Percentiles rank a stretch among this genome's conserved stretches.
Evolutionary conservation across 2,888 invertebrate genomes (phyloP).

Genomic region (Nomada ruficornis): DNA sequence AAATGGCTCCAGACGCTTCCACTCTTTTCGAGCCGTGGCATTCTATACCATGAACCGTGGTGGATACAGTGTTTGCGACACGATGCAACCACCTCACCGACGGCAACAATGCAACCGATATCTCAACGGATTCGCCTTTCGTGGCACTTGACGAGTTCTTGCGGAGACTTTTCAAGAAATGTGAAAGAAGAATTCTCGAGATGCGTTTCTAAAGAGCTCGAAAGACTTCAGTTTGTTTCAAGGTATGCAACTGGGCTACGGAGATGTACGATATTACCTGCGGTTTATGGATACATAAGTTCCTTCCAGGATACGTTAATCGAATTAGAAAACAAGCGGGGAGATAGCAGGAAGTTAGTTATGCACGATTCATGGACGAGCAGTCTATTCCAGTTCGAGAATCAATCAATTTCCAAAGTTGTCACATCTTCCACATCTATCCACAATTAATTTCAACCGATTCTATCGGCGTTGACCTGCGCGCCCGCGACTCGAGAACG

Average conservation of each 20-base stretch:
- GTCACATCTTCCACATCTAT: background rate
- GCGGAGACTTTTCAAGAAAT: too few species aligned
- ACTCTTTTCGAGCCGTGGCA: slow-evolving; percentile 60
- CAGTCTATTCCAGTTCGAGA: background rate
- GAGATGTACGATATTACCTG: too few species aligned
- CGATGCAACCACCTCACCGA: slow-evolving; percentile 13
- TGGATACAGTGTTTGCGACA: slow-evolving; percentile 46
- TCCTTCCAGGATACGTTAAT: background rate
- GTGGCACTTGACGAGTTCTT: background rate
- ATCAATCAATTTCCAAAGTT: background rate
- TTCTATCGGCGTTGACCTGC: background rate
- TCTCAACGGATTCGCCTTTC: slow-evolving; percentile 5
- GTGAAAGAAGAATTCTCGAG: too few species aligned
- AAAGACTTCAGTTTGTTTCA: background rate
- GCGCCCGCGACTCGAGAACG: background rate
- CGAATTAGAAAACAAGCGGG: background rate
- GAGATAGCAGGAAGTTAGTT: background rate
- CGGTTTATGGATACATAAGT: background rate
- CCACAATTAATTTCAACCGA: background rate
- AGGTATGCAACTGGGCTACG: too few species aligned
- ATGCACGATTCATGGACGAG: background rate
- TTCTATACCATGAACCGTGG: slow-evolving; percentile 58
- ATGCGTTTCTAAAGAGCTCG: background rate
- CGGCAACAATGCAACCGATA: slow-evolving; percentile 28
- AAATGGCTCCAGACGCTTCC: slow-evolving; percentile 67